Evolutionary conservation across 2,888 invertebrate species (phyloP), one percentile per base, ranked within the genome.

Genomic region (Pseudanteris insignis): DNA sequence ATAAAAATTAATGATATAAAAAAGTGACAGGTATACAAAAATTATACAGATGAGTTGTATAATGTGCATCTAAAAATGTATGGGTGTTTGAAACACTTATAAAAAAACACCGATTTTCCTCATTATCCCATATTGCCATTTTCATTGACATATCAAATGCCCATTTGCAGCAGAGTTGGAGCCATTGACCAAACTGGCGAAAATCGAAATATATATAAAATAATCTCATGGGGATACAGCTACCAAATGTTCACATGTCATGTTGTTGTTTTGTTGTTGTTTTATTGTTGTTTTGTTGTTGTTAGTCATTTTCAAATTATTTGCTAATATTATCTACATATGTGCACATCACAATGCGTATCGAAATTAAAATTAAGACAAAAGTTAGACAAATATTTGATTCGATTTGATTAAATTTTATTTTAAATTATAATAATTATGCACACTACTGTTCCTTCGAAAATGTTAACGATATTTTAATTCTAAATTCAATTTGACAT

Each of bases 21-120:
- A 38, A 12, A 30, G 21, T 18, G 12, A 30, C 21, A 41, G 30
- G 7, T 15, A 29, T 10, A 24, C n/a, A 34, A 28, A 46, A 29
- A 33, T 36, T 9, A 44, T 11, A n/a, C n/a, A 14, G 34, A 33
- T 9, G n/a, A n/a, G 38, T 25, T 7, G 8, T 25, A 21, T 28
- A 21, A 44, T 44, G 24, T 50, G 38, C 15, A 44, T 34, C 21
- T 21, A 36, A 30, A 32, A 18, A 46, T 41, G 33, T 48, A 30
- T 37, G 53, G 18, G 13, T 26, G 53, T 53, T 53, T 53, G 50
- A 57, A 50, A 57, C 51, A 51, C 54, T 14, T 28, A 18, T 41
- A 33, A 41, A 60, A 53, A 51, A 38, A 55, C 61, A 50, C 50
- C n/a, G n/a, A n/a, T n/a, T n/a, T n/a, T n/a, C n/a, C n/a, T n/a